phyloP scores from a whole-genome alignment of 2,113 vertebrate species.

The Sinosuthora webbiana region DNA sequence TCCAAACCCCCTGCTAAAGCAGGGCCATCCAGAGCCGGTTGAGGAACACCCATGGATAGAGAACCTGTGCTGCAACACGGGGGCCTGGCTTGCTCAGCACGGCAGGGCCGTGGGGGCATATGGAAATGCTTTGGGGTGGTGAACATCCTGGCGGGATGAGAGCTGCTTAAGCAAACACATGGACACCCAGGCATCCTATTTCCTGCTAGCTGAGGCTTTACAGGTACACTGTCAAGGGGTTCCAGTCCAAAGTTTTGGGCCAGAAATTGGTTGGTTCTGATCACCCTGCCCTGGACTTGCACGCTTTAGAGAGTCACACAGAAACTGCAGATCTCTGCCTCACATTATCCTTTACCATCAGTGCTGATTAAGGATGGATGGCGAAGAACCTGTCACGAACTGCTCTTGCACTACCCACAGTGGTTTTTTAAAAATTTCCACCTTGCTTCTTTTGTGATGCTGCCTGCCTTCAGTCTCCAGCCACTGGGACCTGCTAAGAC shows the following conservation, averaged over 20 bases:
- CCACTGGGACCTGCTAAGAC: neutral
- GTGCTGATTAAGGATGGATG: neutral
- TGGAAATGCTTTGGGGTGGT: neutral
- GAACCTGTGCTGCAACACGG: neutral
- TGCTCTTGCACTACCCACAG: neutral
- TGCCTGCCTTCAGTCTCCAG: neutral
- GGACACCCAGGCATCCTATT: neutral
- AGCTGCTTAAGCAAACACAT: neutral
- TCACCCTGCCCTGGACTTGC: neutral
- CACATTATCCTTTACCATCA: neutral
- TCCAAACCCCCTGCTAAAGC: neutral
- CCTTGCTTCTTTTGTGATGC: neutral
- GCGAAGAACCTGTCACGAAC: fast-evolving
- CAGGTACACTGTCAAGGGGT: neutral
- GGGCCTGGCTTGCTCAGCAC: neutral
- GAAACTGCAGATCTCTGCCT: neutral
- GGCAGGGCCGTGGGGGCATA: neutral
- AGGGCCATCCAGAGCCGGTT: neutral
- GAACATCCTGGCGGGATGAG: neutral
- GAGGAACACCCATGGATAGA: neutral
- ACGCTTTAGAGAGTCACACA: neutral
- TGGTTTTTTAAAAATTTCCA: neutral
- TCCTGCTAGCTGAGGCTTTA: neutral
- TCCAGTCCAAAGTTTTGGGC: neutral
- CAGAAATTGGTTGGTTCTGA: neutral